These are phyloP conservation scores for Polypedilum vanderplanki DNA, from an alignment of 1,140 invertebrate genomes.

Conservation along the genomic window DNA sequence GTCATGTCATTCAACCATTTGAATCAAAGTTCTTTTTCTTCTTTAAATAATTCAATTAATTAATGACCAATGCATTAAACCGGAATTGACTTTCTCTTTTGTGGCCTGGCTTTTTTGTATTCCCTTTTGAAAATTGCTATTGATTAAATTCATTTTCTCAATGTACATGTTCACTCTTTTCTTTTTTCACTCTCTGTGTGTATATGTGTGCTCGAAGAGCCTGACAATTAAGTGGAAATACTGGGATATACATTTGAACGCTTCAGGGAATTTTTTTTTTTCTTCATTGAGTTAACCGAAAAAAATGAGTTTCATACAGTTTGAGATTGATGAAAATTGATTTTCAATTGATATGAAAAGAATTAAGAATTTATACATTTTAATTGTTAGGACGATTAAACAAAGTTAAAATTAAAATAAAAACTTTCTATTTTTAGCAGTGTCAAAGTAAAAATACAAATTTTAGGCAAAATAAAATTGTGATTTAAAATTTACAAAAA, in stretches of 20 bases:
- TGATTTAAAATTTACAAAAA: no score
- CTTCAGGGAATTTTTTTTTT: slow-evolving; percentile 8
- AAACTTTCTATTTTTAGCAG: no score
- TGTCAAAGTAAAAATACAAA: no score
- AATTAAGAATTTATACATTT: no score
- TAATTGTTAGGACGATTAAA: no score
- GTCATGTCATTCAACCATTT: not conserved
- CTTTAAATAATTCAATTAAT: slow-evolving; percentile 20
- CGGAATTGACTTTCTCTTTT: not conserved
- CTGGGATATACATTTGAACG: slow-evolving; percentile 13
- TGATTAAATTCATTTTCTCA: slow-evolving; percentile 7
- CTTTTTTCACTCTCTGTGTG: no score
- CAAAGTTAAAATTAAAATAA: no score
- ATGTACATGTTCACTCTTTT: no score
- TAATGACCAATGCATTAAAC: not conserved
- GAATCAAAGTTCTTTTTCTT: not conserved
- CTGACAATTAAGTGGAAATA: not conserved
- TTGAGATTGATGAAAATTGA: not conserved
- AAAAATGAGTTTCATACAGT: not conserved
- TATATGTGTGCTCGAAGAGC: not conserved
- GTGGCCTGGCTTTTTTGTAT: not conserved
- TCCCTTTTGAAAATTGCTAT: slow-evolving; percentile 7
- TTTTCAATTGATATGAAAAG: no score
- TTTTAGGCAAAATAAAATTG: no score
- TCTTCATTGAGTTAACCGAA: not conserved